Evolutionary conservation across 2,113 vertebrate genomes (phyloP), one percentile per base, ranked within the genome.

Genomic region (Macrotus californicus): DNA sequence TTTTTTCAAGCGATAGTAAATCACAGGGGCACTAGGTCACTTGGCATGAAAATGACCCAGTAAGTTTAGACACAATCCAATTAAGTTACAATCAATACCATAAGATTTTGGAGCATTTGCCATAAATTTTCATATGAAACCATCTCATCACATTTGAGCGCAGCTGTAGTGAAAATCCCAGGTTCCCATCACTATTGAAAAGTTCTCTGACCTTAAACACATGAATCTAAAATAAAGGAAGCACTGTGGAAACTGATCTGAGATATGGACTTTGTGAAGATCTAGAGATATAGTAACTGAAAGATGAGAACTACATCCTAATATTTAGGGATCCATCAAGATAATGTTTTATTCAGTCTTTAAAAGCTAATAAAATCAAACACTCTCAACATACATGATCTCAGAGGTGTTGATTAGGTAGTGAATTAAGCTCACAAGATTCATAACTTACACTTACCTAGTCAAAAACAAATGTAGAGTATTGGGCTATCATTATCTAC

Each of bases 81-180:
- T 48, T 86, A 96, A 81, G 7, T 61, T 93, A 26, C 1, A 24
- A 56, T 89, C 83, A 92, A 46, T 86, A 85, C 5, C 22, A 26
- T 13, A 67, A 8, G 43, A 86, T 73, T 87, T 89, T 6, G 31
- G 39, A 92, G 46, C 11, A 86, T 75, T 90, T 77, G 7, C n/a
- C 66, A 7, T 88, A 94, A 84, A 24, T 87, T 87, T 61, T 19
- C 92, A 70, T 91, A 92, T 92, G 16, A 92, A 96, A 96, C 21
- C 3, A 2, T 14, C 50, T 72, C 39, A 50, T 93, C 24, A 92
- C 86, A 83, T 81, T 61, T 80, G 15, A 56, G 15, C 50, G 5
- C 3, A 52, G 2, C n/a, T 87, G 6, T 4, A 66, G 6, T 93
- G 70, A 93, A 93, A 93, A 75, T 77, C 16, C 41, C 36, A 91